Conservation (phyloP, 2,113 vertebrate species). For the Herpailurus yagouaroundi region DNA sequence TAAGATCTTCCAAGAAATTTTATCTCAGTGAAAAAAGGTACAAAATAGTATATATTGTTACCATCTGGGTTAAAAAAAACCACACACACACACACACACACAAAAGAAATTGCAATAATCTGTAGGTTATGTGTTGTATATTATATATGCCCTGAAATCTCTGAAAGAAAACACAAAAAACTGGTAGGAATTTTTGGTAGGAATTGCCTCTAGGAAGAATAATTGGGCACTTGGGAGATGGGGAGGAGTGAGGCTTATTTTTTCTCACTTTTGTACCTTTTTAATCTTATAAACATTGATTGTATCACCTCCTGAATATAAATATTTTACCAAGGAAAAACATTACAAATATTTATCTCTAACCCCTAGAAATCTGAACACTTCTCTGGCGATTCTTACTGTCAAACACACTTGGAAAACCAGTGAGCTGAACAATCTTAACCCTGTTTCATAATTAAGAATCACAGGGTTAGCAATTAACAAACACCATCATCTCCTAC, state of each 20-base stretch:
- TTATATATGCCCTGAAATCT: not conserved
- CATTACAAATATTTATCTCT: not conserved
- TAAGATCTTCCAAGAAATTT: not conserved
- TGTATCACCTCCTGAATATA: slow-evolving; percentile 13
- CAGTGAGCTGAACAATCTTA: not conserved
- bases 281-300: not conserved
- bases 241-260: not conserved
- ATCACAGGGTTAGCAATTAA: slow-evolving; percentile 48
- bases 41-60: not conserved
- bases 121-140: not conserved
- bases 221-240: not conserved
- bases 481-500: not conserved
- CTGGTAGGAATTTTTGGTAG: not conserved
- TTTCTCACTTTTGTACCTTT: not conserved
- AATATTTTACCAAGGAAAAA: not conserved
- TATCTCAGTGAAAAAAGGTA: not conserved
- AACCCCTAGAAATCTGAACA: not conserved
- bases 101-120: not conserved
- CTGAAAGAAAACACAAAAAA: slow-evolving; percentile 6
- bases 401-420: slow-evolving; percentile 14
- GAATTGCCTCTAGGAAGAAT: not conserved
- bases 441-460: slow-evolving; percentile 58
- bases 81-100: not conserved
- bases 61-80: not conserved
- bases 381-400: not conserved